Base-by-base conservation (phyloP, 2,888 invertebrate genomes). In the Drosophila niveifrons region DNA sequence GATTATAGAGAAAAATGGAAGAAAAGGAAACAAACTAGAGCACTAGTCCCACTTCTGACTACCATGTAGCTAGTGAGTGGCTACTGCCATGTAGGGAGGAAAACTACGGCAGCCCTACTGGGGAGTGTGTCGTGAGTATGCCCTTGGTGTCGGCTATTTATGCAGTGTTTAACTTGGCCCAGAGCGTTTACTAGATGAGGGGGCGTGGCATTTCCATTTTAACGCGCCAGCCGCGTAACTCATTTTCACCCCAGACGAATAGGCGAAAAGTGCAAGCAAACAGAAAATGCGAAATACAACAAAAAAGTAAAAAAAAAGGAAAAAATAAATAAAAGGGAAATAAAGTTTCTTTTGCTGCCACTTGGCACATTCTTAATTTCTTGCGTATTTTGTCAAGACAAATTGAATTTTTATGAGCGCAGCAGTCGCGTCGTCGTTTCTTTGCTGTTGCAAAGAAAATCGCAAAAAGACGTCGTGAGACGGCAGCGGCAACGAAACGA, bases 281-380 rank as follows among this genome's bases (percentile, higher is more conserved):
- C 57, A 57, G 13, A 39, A 58, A 48, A 53, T 57, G 56, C 39
- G 15, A 7, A 41, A 41, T 31, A 57, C 44, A 68, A 53, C 13
- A 66, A 57, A 62, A 51, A 63, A 52, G 62, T 46, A 55, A 63
- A 48, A 34, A 61, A 52, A 73, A 53, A 43, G 23, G 6, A 23
- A 23, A 23, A 67, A 63, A 72, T 66, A 81, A 75, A 65, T 71
- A 87, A 85, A 82, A 82, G 66, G 72, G 83, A 80, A 82, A 80
- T 75, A 88, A 88, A 86, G 86, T 83, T 83, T 88, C 83, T 80
- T 88, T 80, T 80, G 82, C 85, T 85, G 79, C 82, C 69, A 80
- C 87, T 87, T 88, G 89, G 89, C 89, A 89, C 85, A 85, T 85
- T 89, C 85, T 85, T 85, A 85, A 85, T 85, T 89, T 89, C 88